These are phyloP conservation scores for Cyprinodon tularosa DNA, from an alignment of 2,113 vertebrate genomes.

Conservation along the genomic window DNA sequence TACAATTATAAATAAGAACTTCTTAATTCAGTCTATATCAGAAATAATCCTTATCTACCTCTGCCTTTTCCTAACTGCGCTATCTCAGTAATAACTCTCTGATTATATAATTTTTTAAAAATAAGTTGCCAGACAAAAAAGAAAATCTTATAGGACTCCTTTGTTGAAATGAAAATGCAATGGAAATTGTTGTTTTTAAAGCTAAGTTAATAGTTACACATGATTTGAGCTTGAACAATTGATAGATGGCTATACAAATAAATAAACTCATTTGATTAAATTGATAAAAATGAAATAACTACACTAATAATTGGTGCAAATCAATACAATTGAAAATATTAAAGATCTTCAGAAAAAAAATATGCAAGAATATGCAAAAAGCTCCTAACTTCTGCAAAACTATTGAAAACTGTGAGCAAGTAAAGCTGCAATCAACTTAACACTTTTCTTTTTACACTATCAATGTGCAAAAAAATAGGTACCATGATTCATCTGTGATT, in stretches of 20 bases:
- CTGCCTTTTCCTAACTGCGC: background rate
- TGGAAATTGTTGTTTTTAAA: background rate
- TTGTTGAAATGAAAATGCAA: no score
- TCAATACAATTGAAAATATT: background rate
- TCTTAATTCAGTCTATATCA: background rate
- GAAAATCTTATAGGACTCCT: no score
- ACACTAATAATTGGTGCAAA: background rate
- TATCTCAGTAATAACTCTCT: no score
- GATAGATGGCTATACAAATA: background rate
- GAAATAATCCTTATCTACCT: background rate
- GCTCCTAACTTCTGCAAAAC: no score
- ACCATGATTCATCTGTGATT: background rate
- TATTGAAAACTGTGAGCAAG: no score
- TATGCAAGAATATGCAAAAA: no score
- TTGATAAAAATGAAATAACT: background rate
- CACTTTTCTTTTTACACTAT: background rate
- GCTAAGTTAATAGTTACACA: background rate
- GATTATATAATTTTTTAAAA: no score
- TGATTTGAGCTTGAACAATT: no score
- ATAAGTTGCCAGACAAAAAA: no score
- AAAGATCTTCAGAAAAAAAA: background rate
- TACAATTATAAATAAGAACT: background rate
- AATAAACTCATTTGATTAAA: background rate
- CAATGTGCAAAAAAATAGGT: background rate
- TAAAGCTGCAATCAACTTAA: no score